Percentiles rank a stretch among this genome's conserved stretches.
phyloP scores from a whole-genome alignment of 1,140 invertebrate genomes.

The Eciton burchellii region DNA sequence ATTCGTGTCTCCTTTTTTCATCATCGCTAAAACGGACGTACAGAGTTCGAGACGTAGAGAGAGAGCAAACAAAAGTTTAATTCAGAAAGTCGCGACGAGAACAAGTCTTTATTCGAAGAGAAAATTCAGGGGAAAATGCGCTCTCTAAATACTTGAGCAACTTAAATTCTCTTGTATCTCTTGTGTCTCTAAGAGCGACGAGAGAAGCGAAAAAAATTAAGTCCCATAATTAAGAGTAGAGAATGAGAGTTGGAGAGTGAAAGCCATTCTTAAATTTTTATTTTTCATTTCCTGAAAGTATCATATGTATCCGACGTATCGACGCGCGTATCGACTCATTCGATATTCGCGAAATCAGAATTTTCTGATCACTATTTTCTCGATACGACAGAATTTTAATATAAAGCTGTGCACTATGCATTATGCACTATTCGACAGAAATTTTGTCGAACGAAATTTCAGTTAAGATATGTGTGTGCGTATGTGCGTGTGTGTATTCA shows the following conservation, averaged over 20 bases:
- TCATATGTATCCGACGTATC: neutral
- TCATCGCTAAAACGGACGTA: too few relatives aligned
- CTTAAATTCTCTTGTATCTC: too few relatives aligned
- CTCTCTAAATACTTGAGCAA: neutral
- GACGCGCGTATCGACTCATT: conserved; percentile 18
- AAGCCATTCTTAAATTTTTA: too few relatives aligned
- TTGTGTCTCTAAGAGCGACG: too few relatives aligned
- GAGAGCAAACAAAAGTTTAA: too few relatives aligned
- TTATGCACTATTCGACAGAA: conserved; percentile 13
- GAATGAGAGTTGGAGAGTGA: too few relatives aligned
- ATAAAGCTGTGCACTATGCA: neutral
- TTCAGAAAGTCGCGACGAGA: neutral
- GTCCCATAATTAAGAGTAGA: neutral
- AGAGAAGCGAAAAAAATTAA: too few relatives aligned
- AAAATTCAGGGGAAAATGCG: neutral
- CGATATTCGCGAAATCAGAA: conserved; percentile 21
- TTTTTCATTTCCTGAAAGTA: neutral
- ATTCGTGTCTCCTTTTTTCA: neutral
- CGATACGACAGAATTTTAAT: conserved; percentile 24
- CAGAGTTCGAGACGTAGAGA: too few relatives aligned
- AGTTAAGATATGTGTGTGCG: conserved; percentile 22
- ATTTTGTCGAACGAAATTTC: conserved; percentile 28
- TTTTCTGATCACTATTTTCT: conserved; percentile 3
- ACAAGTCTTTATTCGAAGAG: neutral
- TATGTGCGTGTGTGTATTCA: too few relatives aligned